These are phyloP conservation scores for Eristalis tenax DNA, from an alignment of 2,888 invertebrate species.

Conservation along the genomic window DNA sequence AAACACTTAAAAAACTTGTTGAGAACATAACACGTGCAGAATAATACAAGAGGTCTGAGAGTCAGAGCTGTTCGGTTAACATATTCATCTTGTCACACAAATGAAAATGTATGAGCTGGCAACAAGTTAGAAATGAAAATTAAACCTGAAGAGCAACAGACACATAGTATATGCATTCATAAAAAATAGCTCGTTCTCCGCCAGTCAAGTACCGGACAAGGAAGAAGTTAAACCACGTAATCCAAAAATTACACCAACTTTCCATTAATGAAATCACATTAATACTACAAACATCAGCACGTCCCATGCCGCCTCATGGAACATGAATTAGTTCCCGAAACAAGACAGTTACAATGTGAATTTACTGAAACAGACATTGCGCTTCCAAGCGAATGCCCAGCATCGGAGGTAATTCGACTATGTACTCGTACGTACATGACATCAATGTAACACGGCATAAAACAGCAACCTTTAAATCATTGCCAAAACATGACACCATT, in stretches of 20 bases:
- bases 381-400: background rate
- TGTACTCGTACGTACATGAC: background rate
- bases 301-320: slow-evolving; percentile 3
- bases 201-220: slow-evolving; percentile 23
- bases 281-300: slow-evolving; percentile 26
- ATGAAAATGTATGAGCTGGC: too few relatives aligned
- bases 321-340: slow-evolving; percentile 34
- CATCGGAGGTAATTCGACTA: background rate
- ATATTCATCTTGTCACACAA: too few relatives aligned
- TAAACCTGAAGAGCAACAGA: too few relatives aligned
- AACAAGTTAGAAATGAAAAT: too few relatives aligned
- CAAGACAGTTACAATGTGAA: slow-evolving; percentile 28
- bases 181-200: background rate
- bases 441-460: background rate
- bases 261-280: slow-evolving; percentile 51
- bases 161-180: too few relatives aligned
- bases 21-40: too few relatives aligned
- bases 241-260: slow-evolving; percentile 44
- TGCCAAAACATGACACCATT: slow-evolving; percentile 40
- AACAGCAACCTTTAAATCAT: slow-evolving; percentile 34
- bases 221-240: slow-evolving; percentile 28
- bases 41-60: too few relatives aligned
- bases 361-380: background rate
- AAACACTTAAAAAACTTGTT: too few relatives aligned
- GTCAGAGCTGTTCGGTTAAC: too few relatives aligned